Evolutionary conservation across 2,797 vertebrate genomes (phyloP), one percentile per base, ranked within the genome.

Genomic region (Crax fasciolata): DNA sequence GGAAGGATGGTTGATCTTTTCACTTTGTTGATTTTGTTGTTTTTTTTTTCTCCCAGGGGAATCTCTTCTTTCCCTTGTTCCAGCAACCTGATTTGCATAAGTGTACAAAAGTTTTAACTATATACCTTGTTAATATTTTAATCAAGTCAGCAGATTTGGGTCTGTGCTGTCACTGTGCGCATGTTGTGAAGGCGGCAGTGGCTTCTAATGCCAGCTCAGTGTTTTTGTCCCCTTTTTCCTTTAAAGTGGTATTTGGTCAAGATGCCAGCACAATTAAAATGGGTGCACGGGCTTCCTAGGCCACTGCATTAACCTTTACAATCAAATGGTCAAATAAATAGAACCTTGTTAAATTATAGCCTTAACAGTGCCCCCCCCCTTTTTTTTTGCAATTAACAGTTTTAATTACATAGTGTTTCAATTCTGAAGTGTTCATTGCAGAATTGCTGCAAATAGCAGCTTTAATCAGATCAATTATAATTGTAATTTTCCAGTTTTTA

Each of bases 71-170:
- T 87, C 87, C 77, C 94, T 97, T 91, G 91, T 96, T 93, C 95
- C 96, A 83, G 84, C 14, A 55, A 89, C 85, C 67, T 87, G 27
- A 48, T 82, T 74, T 91, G 78, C 89, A 82, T 97, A 94, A 84
- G 83, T 90, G 95, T 96, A 95, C 96, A 96, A 90, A 90, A 94
- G 80, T 97, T 98, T 98, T 97, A 97, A 98, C 98, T 98, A 98
- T 98, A 98, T 94, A 94, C 73, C 96, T 97, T 63, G 89, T 97
- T 95, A 97, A 98, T 97, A 97, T 97, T 98, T 98, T 96, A 98
- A 97, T 94, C 87, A 94, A 89, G 91, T 97, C 93, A 89, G 98
- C 96, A 96, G 93, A 89, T 95, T 91, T 95, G 17, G 54, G 77
- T 70, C 83, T 81, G 17, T 54, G 62, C 73, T 81, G 89, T 90